A percentile compares a stretch with the other conserved stretches of the same genome.
Conservation (phyloP, 2,113 vertebrate species). For the Podarcis raffonei region DNA sequence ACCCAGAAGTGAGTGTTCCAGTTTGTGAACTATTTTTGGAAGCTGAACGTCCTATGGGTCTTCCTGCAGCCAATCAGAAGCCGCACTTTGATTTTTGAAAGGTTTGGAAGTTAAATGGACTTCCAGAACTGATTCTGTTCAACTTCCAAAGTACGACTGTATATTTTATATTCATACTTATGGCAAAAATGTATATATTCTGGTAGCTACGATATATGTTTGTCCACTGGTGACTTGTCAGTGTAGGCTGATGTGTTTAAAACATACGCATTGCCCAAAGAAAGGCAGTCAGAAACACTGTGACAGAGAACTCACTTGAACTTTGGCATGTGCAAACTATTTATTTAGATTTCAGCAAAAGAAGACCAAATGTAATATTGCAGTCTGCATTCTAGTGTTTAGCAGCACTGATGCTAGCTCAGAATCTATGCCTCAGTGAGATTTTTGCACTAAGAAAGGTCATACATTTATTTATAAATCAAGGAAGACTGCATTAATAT, state of each 20-base stretch:
- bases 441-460: not conserved
- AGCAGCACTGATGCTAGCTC: not conserved
- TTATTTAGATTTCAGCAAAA: not conserved
- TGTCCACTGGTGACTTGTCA: too few relatives aligned
- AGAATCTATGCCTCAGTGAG: not conserved
- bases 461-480: not conserved
- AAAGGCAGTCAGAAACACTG: not conserved
- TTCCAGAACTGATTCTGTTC: too few relatives aligned
- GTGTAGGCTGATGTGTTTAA: not conserved
- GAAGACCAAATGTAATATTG: not conserved
- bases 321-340: not conserved
- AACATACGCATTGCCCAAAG: not conserved
- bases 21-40: too few relatives aligned
- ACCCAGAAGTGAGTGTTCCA: too few relatives aligned
- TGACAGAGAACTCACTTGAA: not conserved
- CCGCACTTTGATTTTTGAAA: too few relatives aligned
- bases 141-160: too few relatives aligned
- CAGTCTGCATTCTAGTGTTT: not conserved
- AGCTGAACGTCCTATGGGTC: too few relatives aligned
- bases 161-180: conserved; percentile 15
- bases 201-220: not conserved
- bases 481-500: not conserved
- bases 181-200: not conserved
- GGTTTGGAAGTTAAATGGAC: too few relatives aligned
- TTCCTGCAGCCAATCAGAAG: too few relatives aligned